Evolutionary conservation across 2,888 invertebrate species (phyloP).

Genomic region (Cantharis flavilabris): DNA sequence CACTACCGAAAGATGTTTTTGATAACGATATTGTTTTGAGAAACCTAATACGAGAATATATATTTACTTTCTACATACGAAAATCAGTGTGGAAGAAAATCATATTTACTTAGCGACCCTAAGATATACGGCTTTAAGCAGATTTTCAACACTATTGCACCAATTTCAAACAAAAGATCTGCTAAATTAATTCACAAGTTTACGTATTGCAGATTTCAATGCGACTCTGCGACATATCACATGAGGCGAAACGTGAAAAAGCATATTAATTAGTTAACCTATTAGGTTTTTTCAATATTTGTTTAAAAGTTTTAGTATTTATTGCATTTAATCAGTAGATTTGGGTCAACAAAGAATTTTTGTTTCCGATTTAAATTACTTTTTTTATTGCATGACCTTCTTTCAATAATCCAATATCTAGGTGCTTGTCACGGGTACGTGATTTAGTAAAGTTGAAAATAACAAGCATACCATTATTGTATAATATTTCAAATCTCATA

Average conservation of each 20-base stretch:
- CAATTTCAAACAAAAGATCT: background rate
- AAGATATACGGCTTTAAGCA: background rate
- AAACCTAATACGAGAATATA: background rate
- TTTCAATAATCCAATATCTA: background rate
- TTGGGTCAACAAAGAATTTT: background rate
- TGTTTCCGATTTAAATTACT: background rate
- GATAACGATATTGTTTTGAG: background rate
- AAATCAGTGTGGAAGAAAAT: background rate
- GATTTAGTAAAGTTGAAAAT: background rate
- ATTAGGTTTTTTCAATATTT: background rate
- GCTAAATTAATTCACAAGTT: background rate
- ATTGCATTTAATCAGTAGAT: background rate
- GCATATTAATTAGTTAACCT: background rate
- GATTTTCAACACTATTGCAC: background rate
- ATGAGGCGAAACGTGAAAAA: background rate
- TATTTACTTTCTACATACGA: background rate
- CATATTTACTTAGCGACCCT: background rate
- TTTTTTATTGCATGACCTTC: background rate
- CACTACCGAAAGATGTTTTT: background rate
- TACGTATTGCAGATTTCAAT: background rate
- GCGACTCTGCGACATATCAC: background rate
- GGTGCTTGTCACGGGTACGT: background rate
- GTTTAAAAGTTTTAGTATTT: background rate
- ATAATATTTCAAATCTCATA: background rate
- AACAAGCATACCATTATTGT: background rate